Evolutionary conservation across 1,140 invertebrate genomes (phyloP).

Genomic region (Drosophila subobscura): DNA sequence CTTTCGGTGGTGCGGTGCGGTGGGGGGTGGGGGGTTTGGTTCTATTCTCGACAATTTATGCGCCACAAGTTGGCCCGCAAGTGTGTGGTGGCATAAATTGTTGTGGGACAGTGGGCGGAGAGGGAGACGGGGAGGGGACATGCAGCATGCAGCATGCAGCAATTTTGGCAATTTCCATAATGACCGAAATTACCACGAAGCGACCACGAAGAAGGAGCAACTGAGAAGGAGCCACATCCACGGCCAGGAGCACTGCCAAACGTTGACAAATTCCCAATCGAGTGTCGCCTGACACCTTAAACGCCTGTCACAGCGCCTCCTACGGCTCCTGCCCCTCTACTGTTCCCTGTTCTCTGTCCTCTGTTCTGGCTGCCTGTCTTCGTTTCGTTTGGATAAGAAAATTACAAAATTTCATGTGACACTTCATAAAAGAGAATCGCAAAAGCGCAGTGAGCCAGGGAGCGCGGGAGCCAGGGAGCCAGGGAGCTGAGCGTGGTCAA

Average conservation of each 20-base stretch:
- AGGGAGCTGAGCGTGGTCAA: no score
- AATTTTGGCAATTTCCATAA: conserved; percentile 66
- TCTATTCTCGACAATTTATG: conserved; percentile 59
- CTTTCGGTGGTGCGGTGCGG: conserved; percentile 30
- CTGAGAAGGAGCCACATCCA: conserved; percentile 11
- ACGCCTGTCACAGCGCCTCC: conserved; percentile 23
- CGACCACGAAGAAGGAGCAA: no score
- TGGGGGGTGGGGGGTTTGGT: neutral
- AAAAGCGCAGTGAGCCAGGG: neutral
- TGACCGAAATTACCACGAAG: conserved; percentile 53
- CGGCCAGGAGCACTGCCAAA: conserved; percentile 42
- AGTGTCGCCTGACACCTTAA: conserved; percentile 67
- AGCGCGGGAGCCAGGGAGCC: no score
- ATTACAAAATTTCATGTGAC: conserved; percentile 80
- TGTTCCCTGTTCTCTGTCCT: no score
- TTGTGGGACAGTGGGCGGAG: conserved; percentile 2
- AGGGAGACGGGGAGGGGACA: neutral
- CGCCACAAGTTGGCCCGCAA: conserved; percentile 72
- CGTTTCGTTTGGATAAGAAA: conserved; percentile 58
- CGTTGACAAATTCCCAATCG: conserved; percentile 56
- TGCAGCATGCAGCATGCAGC: neutral
- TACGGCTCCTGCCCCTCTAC: no score
- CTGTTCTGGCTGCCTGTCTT: conserved; percentile 17
- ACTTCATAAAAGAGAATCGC: conserved; percentile 49
- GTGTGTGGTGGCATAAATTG: conserved; percentile 73